Base-by-base conservation (phyloP, 2,888 invertebrate species). In the Archaeoteleia sp. region DNA sequence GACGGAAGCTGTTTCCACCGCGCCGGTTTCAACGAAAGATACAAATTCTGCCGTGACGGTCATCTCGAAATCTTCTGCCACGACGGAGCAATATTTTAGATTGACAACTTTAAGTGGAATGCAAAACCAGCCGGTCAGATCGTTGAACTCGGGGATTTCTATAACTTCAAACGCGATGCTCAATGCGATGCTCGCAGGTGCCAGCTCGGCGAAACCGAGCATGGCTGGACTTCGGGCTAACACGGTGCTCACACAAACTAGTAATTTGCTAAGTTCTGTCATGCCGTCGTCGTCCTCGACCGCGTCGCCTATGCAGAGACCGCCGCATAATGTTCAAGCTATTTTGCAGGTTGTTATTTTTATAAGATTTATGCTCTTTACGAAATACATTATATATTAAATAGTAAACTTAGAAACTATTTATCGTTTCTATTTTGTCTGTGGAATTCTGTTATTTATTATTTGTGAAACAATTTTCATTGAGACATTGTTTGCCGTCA, bases 101-200 rank as follows among this genome's bases (percentile, higher is more conserved):
- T 73, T 75, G 14, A 76, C 75, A 12, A 76, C 75, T 10, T 48
- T 80, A 1, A 87, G 85, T 66, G 83, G 87, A 9, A 86, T 86
- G 29, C 86, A 87, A 35, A 71, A 79, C 13, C 79, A 80, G 39
- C 65, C 82, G 3, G 61, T 75, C 1, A 72, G 76, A 63, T 67
- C 71, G 0, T 37, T 74, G 12, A 71, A 63, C 55, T 70, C 74
- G 0, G 77, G 75, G 1, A 79, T 84, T 30, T 82, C 85, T 0
- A 81, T 83, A 23, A 82, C 84, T 0, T 84, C 85, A 0, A 84
- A 85, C 35, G 83, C 82, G 0, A 85, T 85, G 82, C 51, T 85
- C n/a, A 85, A 83, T 63, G 84, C 85, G 0, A 84, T 85, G 84
- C 58, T 85, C 1, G 82, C 83, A 1, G 81, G 81, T 1, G 81